Percentiles rank a stretch among this genome's conserved stretches.
phyloP scores from a whole-genome alignment of 2,888 invertebrate genomes.

The Mactromeris polynyma region DNA sequence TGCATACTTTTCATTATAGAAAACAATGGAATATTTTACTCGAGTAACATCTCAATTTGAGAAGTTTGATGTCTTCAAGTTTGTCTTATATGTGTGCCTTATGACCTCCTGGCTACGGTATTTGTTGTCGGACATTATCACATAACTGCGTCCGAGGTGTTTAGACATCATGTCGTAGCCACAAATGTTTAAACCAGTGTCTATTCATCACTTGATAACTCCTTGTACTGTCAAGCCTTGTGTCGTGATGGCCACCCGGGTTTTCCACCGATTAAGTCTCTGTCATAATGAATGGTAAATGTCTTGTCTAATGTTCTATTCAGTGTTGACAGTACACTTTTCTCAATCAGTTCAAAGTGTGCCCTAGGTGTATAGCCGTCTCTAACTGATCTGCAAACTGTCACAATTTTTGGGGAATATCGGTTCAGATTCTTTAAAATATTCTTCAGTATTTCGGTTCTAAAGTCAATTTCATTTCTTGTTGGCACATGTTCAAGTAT shows the following conservation, averaged over 20 bases:
- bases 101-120: too few species aligned
- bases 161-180: too few species aligned
- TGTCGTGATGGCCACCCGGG: constrained; percentile 77
- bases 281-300: constrained; percentile 77
- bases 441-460: constrained; percentile 65
- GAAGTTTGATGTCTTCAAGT: too few species aligned
- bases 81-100: too few species aligned
- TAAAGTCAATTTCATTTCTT: constrained; percentile 60
- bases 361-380: constrained; percentile 84
- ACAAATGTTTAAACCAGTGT: too few species aligned
- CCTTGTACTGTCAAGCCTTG: neutral
- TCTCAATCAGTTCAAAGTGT: constrained; percentile 76
- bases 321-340: constrained; percentile 70
- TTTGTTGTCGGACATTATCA: neutral
- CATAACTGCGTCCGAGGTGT: neutral
- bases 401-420: constrained; percentile 72
- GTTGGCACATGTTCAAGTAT: constrained; percentile 74
- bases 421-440: constrained; percentile 65
- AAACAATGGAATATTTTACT: too few species aligned
- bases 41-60: too few species aligned
- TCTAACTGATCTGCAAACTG: constrained; percentile 82
- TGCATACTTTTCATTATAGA: too few species aligned
- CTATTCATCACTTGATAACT: too few species aligned
- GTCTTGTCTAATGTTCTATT: constrained; percentile 53
- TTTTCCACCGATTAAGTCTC: constrained; percentile 79